Base-by-base conservation (phyloP, 2,797 vertebrate species). In the Trachops cirrhosus region DNA sequence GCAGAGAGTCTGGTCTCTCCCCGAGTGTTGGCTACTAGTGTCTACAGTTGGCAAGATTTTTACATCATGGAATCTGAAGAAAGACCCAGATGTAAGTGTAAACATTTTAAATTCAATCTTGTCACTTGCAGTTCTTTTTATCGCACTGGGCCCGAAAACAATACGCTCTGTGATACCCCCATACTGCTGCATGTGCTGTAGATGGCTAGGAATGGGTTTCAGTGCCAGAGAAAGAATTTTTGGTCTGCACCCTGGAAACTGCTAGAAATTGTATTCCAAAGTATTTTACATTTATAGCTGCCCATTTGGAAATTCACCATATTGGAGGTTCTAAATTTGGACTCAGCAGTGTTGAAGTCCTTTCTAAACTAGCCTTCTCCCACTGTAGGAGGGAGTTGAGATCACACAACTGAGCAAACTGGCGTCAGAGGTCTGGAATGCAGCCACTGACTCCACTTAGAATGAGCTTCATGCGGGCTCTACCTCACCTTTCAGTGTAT, bases 201-300 rank as follows among this genome's bases (percentile, higher is more conserved):
- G 54, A 48, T 4, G 46, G n/a, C 39, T 16, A 64, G 71, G 19
- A 73, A 37, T 2, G 4, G 67, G 44, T 68, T 85, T 79, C 15
- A 11, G 6, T 0, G 54, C 21, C 9, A 44, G 62, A 91, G 50
- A 87, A 54, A 57, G 67, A 37, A 75, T 12, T 80, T 93, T 29
- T 29, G 32, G 50, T 29, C 32, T 19, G 46, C 11, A 77, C 26
- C 46, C 70, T 85, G 89, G 82, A 91, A 74, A 59, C 1, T 0
- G 62, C 21, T 71, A n/a, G 79, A 85, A 78, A 70, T 50, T 64
- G 54, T 62, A 80, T 83, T 74, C 48, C 18, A n/a, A 82, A 41
- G 39, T n/a, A 19, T 46, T 71, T 89, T 44, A 92, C n/a, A 26
- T 88, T 80, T 79, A 19, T 32, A 46, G 32, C 73, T 77, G 59